These are phyloP conservation scores for Polyergus mexicanus DNA, from an alignment of 1,140 invertebrate genomes.

Conservation along the genomic window DNA sequence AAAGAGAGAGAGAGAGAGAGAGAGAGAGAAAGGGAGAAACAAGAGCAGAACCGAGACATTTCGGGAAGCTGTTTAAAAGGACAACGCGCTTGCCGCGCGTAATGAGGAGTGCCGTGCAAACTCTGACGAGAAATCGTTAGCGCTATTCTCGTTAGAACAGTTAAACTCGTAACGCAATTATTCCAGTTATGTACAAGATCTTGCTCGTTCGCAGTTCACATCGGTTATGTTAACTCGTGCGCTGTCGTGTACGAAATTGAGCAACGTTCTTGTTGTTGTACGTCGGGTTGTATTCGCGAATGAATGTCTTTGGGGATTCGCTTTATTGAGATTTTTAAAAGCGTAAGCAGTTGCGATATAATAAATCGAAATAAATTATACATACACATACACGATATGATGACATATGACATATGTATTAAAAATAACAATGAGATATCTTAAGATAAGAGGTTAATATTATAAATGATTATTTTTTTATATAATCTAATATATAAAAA, in stretches of 20 bases:
- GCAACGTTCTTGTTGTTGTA: conserved; percentile 1
- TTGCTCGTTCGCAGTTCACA: conserved; percentile 58
- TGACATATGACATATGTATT: background rate
- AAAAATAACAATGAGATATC: background rate
- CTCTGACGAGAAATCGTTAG: conserved; percentile 61
- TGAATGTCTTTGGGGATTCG: background rate
- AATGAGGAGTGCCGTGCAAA: conserved; percentile 61
- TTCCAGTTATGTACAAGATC: conserved; percentile 57
- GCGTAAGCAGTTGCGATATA: background rate
- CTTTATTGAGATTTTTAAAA: background rate
- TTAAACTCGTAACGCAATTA: conserved; percentile 56
- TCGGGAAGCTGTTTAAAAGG: conserved; percentile 16
- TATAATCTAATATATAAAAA: background rate
- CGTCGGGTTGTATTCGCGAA: background rate
- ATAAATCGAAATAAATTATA: background rate
- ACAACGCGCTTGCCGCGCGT: conserved; percentile 40
- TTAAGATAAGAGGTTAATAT: background rate
- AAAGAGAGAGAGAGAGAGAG: conserved; percentile 8
- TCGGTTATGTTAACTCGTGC: conserved; percentile 49
- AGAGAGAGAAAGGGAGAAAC: background rate
- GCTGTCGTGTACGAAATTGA: conserved; percentile 51
- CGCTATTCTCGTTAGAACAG: conserved; percentile 51
- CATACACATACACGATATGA: no score
- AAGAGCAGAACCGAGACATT: background rate
- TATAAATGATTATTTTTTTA: background rate